A percentile compares a stretch with the other conserved stretches of the same genome.
phyloP scores from a whole-genome alignment of 2,888 invertebrate genomes.

The Hermodice carunculata region DNA sequence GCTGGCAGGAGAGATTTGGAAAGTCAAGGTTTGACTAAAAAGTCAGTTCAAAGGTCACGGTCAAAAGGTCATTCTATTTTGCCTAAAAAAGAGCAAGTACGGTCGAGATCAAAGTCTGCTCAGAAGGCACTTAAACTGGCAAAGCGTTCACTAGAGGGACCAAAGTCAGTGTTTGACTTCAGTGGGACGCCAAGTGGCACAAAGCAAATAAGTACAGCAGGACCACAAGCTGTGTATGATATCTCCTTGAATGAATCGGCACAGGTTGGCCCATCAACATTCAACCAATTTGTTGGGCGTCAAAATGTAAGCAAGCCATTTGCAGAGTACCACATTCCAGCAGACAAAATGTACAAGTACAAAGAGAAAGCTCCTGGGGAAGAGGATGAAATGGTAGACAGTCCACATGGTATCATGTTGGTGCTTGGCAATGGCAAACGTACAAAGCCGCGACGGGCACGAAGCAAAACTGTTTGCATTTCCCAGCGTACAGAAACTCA shows the following conservation, averaged over 20 bases:
- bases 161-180: too few species aligned
- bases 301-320: too few species aligned
- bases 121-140: too few species aligned
- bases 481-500: too few species aligned
- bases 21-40: too few species aligned
- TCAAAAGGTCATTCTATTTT: background rate
- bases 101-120: too few species aligned
- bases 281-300: too few species aligned
- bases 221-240: slow-evolving; percentile 21
- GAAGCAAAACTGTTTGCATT: slow-evolving; percentile 23
- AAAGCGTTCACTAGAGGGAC: too few species aligned
- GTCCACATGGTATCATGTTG: slow-evolving; percentile 37
- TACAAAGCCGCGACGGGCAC: slow-evolving; percentile 29
- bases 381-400: background rate
- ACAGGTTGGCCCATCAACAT: too few species aligned
- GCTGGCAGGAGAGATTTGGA: slow-evolving; percentile 10
- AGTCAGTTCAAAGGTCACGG: background rate
- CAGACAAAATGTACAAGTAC: too few species aligned
- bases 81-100: too few species aligned
- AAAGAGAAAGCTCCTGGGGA: background rate
- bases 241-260: slow-evolving; percentile 31
- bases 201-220: background rate
- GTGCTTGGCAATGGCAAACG: slow-evolving; percentile 33
- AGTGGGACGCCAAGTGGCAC: background rate
- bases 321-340: too few species aligned